phyloP scores from a whole-genome alignment of 2,888 invertebrate genomes.

The Phrixothrix hirtus region DNA sequence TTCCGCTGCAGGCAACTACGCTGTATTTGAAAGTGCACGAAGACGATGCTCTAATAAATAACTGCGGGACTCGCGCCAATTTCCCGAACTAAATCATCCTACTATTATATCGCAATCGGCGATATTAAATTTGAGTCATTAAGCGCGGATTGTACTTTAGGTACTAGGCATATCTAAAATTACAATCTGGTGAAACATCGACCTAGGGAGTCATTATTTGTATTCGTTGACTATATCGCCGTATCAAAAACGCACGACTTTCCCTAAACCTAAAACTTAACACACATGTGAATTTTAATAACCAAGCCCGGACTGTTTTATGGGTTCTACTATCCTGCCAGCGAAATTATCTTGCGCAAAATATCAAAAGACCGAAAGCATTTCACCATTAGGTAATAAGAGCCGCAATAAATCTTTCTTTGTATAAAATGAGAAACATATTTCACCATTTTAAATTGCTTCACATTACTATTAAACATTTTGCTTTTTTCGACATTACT shows the following conservation, averaged over 20 bases:
- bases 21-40: constrained; percentile 36
- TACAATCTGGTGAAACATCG: constrained; percentile 38
- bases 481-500: no score
- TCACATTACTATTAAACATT: no score
- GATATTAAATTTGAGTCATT: constrained; percentile 44
- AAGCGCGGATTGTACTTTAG: constrained; percentile 36
- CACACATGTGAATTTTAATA: constrained; percentile 23
- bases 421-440: neutral
- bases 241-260: neutral
- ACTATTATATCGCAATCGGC: constrained; percentile 42
- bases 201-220: constrained; percentile 27
- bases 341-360: constrained; percentile 10
- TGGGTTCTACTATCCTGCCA: constrained; percentile 5
- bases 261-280: no score
- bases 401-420: constrained; percentile 1
- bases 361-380: constrained; percentile 3
- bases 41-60: constrained; percentile 44
- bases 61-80: constrained; percentile 43
- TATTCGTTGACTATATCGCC: constrained; percentile 15
- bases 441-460: no score
- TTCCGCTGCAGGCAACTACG: constrained; percentile 42
- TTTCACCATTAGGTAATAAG: neutral
- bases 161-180: constrained; percentile 39
- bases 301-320: constrained; percentile 13
- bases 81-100: constrained; percentile 47